A percentile compares a stretch with the other conserved stretches of the same genome.
Evolutionary conservation across 2,888 invertebrate genomes (phyloP).

Genomic region (Galeruca laticollis): DNA sequence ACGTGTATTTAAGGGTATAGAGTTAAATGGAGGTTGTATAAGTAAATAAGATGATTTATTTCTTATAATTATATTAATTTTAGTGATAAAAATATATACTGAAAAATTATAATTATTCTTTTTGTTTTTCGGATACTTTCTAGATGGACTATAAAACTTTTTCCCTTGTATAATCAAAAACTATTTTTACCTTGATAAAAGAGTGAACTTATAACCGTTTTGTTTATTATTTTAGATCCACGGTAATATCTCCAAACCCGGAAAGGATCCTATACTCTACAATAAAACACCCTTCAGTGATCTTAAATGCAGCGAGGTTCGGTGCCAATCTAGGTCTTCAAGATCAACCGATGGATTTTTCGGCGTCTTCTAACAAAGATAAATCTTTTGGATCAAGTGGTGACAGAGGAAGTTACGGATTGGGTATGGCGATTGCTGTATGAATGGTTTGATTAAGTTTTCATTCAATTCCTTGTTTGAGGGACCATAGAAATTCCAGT

Average conservation of each 20-base stretch:
- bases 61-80: no score
- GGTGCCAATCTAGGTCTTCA: conserved; percentile 51
- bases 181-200: no score
- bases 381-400: conserved; percentile 42
- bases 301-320: conserved; percentile 56
- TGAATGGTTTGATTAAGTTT: conserved; percentile 35
- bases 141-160: no score
- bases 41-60: no score
- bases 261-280: conserved; percentile 66
- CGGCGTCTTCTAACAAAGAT: conserved; percentile 52
- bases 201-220: background rate
- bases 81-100: no score
- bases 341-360: conserved; percentile 66
- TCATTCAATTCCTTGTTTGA: conserved; percentile 18
- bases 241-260: conserved; percentile 71
- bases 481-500: conserved; percentile 41
- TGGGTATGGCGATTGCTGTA: conserved; percentile 61
- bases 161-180: no score
- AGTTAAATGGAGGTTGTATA: no score
- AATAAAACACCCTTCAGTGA: conserved; percentile 64
- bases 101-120: no score
- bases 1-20: no score
- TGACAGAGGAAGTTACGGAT: conserved; percentile 51
- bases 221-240: conserved; percentile 60
- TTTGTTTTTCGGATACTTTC: no score